Evolutionary conservation across 1,140 invertebrate species (phyloP), one percentile per base, ranked within the genome.

Genomic region (Coptotermes formosanus): DNA sequence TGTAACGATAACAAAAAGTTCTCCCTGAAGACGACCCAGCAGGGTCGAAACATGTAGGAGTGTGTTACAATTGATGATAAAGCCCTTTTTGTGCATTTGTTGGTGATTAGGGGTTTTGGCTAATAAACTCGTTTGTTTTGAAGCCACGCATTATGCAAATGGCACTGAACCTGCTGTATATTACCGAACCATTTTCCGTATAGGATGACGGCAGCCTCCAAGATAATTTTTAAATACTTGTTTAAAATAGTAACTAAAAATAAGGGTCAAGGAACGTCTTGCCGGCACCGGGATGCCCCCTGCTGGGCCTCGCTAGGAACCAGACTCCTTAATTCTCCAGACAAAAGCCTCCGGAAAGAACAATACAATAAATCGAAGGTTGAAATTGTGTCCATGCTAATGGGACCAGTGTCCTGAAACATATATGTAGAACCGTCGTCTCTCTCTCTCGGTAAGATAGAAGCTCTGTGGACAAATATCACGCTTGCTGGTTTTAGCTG

Each of bases 271-370:
- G n/a, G 1, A 75, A 30, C 64, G 25, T 25, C 64, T 25, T 30
- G 64, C 3, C 64, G 25, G 64, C 64, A 75, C 8, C 14, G 64
- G 64, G 38, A n/a, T 25, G 64, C 64, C 64, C 9, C 64, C 64
- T 75, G n/a, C 64, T 75, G 64, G 64, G 64, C 8, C 8, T 11
- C 64, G 9, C 64, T 11, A 30, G 64, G n/a, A 75, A 75, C 64
- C 30, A 75, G 64, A 75, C 64, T 30, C 64, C 64, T n/a, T 75
- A 75, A 75, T 75, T 75, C 64, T 75, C 64, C 25, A 75, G 64
- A 75, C 64, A 75, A 75, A 75, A 75, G 64, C n/a, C 64, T 30
- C 64, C n/a, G 25, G 25, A 75, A 30, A 75, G 64, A 75, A 30
- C n/a, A 14, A 30, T 11, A 30, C 64, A 30, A 75, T 75, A 75